Evolutionary conservation across 2,888 invertebrate species (phyloP), one percentile per base, ranked within the genome.

Genomic region (Idaea straminata): DNA sequence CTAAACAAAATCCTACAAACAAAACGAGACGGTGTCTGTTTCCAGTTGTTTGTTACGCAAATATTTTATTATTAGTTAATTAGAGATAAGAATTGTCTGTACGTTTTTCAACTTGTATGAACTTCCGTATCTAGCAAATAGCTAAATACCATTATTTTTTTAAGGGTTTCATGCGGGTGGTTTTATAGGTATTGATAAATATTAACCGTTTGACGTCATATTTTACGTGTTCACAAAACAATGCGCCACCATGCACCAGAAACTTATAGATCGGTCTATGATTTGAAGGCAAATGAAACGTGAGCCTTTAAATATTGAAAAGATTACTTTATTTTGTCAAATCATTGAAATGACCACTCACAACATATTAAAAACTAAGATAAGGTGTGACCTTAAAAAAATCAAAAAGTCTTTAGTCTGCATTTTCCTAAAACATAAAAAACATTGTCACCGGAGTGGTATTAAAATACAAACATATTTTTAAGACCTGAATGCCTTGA

Each of bases 41-140:
- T 10, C 10, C 13, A 47, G 47, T 47, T 47, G 47, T 47, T 47
- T 47, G 47, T 47, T 47, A 13, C 47, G 47, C 10, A 47, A 47
- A 47, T 47, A 47, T 47, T 47, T 47, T 47, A 47, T 47, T 47
- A 47, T 47, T 47, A 47, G 47, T 47, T 47, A 47, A 47, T 47
- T 47, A 47, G 47, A 47, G 47, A 47, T 47, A 47, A 47, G 47
- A 10, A 47, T 47, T 47, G 47, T 47, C 47, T 47, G 47, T 47
- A 7, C 47, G 47, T 47, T 47, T 47, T 47, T 47, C 47, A 6
- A 47, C 47, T 47, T 47, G 47, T 47, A 10, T 47, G 47, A 47
- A 47, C 47, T 47, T 47, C 47, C 47, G 7, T 47, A 13, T 47
- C 13, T 47, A 47, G 47, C 13, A 13, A 47, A 38, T 38, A 38